Base-by-base conservation (phyloP, 2,797 vertebrate species). In the Sebastes jordani region DNA sequence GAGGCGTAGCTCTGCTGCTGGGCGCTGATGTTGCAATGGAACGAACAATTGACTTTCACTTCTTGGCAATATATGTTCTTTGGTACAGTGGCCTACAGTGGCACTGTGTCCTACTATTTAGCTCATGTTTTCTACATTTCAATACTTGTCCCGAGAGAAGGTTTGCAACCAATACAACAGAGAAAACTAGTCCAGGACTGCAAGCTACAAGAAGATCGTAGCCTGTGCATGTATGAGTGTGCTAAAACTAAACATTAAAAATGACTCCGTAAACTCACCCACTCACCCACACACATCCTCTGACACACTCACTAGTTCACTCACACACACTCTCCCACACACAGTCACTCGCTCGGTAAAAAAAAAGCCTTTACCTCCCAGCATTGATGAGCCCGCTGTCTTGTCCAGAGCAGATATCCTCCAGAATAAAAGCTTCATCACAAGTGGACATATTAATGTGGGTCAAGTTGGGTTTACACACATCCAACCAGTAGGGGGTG, bases 391-490 rank as follows among this genome's bases (percentile, higher is more conserved):
- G 90, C 11, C 89, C 95, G 5, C 86, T 80, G 90, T 99, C 97
- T 62, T 95, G 91, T 86, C 97, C 98, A n/a, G 98, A 97, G 91
- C 98, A 99, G 93, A 99, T 98, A 71, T 99, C 98, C 78, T 98
- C 97, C 82, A 98, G 95, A 81, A 99, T 97, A 46, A 98, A 99
- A 20, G 97, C 96, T 84, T 98, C 97, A 80, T 99, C 97, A 83
- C 97, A 97, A 85, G 96, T 97, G 83, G 97, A 97, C 63, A 97
- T 94, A 61, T 98, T 98, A 74, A 99, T 95, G 78, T 97, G 97
- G 74, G 97, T 98, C 76, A 98, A 94, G 86, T 99, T 99, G 80
- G 97, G 98, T 89, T 98, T 98, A 92, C 98, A 99, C 74, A 99
- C 98, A 52, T 97, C 97, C 91, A 99, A 91, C 94, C 98, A 99